Base-by-base conservation (phyloP, 2,113 vertebrate species). In the Mustelus asterias region DNA sequence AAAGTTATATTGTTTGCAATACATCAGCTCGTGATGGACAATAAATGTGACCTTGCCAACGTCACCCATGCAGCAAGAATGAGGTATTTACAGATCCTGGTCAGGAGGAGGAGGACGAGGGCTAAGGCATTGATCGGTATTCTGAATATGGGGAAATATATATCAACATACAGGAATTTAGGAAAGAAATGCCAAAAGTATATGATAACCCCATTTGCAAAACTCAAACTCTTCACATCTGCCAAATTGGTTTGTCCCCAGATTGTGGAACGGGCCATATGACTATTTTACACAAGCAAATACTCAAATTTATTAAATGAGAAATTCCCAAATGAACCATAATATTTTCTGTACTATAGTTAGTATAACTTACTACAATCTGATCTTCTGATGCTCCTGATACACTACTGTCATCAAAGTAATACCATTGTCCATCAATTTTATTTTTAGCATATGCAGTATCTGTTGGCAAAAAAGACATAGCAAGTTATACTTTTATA, bases 341-440 rank as follows among this genome's bases (percentile, higher is more conserved):
- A 86, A 78, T 67, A 54, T 33, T 41, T 2, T 65, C n/a, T 65
- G 20, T 24, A 16, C 9, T 41, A 37, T 90, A 72, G 13, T 44
- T 96, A 37, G 8, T 92, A 60, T 69, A 96, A 97, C 99, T 98
- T 97, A 99, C 99, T 98, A 99, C 99, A 97, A 99, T 99, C 97
- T 99, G 98, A 97, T 99, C 99, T 97, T 99, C 99, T 67, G 98
- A 98, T 96, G 99, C 99, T 96, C 98, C 96, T 0, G 98, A 99
- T 33, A 99, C 99, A 0, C 98, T 99, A 97, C 98, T 99, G 96
- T 99, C 99, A 3, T 99, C 99, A 78, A 99, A 99, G 97, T 99
- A 98, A 97, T 99, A 98, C 99, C 99, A 99, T 96, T 98, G 98
- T 76, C 97, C 97, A 0, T 98, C 99, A 96, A 98, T 97, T 96